Evolutionary conservation across 2,113 vertebrate species (phyloP).

Genomic region (Chloropsis hardwickii): DNA sequence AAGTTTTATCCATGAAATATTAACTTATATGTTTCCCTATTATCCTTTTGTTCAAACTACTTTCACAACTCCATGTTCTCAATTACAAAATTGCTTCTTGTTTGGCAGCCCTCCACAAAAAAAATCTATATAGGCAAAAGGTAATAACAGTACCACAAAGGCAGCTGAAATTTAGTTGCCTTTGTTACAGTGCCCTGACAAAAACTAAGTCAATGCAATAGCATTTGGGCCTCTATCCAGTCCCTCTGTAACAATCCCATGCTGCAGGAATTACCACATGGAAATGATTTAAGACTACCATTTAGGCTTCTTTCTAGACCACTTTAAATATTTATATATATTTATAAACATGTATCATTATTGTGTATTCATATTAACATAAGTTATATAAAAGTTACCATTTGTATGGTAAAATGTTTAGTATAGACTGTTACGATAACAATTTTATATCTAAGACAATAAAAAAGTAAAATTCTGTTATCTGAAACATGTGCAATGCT

Average conservation of each 20-base stretch:
- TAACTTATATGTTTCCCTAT: not conserved
- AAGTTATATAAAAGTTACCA: not conserved
- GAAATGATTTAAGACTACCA: not conserved
- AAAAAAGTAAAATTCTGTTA: not conserved
- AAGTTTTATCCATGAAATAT: not conserved
- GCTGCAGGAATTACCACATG: not conserved
- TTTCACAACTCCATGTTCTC: not conserved
- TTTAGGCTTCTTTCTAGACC: not conserved
- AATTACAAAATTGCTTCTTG: not conserved
- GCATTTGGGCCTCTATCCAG: not conserved
- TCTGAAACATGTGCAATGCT: not conserved
- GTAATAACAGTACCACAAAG: not conserved
- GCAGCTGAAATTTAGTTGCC: not conserved
- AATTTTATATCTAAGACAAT: not conserved
- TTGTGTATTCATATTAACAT: not conserved
- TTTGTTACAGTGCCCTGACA: slow-evolving; percentile 15
- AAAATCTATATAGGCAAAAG: slow-evolving; percentile 21
- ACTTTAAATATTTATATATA: not conserved
- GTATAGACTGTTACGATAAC: not conserved
- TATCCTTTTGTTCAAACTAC: not conserved
- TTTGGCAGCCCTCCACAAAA: not conserved
- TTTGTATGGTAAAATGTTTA: not conserved
- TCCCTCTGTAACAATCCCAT: not conserved
- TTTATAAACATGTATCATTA: not conserved
- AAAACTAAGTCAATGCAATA: not conserved